phyloP scores from a whole-genome alignment of 2,888 invertebrate genomes.

The Lycocerus yunnanus region DNA sequence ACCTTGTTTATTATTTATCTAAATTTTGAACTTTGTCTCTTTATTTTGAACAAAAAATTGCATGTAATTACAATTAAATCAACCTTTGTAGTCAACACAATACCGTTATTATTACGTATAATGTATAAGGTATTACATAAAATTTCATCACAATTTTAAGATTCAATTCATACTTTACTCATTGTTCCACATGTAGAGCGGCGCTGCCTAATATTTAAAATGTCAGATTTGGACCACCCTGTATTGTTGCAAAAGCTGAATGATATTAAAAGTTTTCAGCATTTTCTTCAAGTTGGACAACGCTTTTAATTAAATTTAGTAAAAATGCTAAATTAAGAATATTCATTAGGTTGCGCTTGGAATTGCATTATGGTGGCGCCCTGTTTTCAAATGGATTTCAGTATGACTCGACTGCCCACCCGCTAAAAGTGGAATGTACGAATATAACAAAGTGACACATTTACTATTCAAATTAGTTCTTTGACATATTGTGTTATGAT shows the following conservation, averaged over 20 bases:
- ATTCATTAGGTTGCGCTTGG: not conserved
- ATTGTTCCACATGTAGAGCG: not conserved
- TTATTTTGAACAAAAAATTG: not conserved
- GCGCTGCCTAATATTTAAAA: not conserved
- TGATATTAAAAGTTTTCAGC: not conserved
- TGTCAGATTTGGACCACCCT: not conserved
- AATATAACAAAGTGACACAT: not conserved
- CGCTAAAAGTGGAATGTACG: not conserved
- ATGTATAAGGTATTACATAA: not conserved
- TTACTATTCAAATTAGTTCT: not conserved
- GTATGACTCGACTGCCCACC: not conserved
- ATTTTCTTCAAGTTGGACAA: not conserved
- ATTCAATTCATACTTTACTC: not conserved
- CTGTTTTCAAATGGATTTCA: not conserved
- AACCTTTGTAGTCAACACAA: not conserved
- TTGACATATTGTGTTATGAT: not conserved
- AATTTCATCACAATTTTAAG: not conserved
- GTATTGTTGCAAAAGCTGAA: no score
- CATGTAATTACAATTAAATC: not conserved
- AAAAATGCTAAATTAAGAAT: not conserved
- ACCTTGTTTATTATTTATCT: not conserved
- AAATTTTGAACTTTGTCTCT: not conserved
- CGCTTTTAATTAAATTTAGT: not conserved
- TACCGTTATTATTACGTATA: not conserved
- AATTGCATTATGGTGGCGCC: not conserved